A percentile compares a stretch with the other conserved stretches of the same genome.
Conservation (phyloP, 2,113 vertebrate genomes). For the Neopipo cinnamomea region DNA sequence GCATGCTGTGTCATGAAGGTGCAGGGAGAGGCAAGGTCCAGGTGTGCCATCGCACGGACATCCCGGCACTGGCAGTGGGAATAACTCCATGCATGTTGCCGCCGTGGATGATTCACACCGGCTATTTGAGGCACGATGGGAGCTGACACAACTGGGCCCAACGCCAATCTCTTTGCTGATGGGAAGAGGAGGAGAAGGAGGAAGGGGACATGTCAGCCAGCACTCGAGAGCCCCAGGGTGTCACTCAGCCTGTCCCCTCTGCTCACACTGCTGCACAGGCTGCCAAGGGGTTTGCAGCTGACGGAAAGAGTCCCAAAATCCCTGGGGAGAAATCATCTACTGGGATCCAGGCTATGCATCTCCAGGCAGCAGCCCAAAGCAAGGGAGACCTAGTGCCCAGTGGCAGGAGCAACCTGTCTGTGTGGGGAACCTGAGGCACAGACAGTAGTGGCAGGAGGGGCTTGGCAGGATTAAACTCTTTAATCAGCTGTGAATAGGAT, state of each 20-base stretch:
- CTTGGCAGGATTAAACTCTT: background rate
- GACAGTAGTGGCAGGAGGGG: accelerated
- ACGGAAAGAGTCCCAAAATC: background rate
- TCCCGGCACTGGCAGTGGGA: background rate
- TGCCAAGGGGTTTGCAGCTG: background rate
- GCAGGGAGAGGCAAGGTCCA: background rate
- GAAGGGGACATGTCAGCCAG: background rate
- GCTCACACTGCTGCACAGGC: background rate
- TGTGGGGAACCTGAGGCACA: background rate
- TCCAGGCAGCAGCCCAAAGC: background rate
- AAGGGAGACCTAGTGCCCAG: no score
- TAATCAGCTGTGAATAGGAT: accelerated
- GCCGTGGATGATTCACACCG: accelerated
- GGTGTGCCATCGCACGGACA: accelerated
- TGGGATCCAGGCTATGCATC: background rate
- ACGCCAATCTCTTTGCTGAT: accelerated
- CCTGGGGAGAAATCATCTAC: accelerated
- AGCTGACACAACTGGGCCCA: background rate
- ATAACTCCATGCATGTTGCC: background rate
- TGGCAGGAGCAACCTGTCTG: background rate
- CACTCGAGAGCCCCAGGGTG: background rate
- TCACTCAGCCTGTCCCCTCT: background rate
- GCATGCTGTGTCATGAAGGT: accelerated
- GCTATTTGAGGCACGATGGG: background rate
- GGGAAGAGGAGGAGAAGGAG: background rate